phyloP scores from a whole-genome alignment of 1,140 invertebrate species.

The Physella acuta region DNA sequence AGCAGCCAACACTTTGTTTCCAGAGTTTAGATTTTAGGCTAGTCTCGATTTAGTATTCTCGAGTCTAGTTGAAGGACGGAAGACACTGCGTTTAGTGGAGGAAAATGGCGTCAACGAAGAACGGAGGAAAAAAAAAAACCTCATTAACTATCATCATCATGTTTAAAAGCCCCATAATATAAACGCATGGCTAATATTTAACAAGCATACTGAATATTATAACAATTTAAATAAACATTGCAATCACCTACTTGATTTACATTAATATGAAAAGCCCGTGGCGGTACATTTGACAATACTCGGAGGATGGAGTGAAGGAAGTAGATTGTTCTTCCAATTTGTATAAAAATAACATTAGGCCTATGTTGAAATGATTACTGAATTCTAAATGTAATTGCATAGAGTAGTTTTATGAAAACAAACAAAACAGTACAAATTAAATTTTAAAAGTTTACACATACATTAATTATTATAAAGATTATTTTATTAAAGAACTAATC shows the following conservation, averaged over 20 bases:
- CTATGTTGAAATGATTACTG: not conserved
- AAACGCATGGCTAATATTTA: not conserved
- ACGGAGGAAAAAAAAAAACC: not conserved
- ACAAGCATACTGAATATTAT: not conserved
- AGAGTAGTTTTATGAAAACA: too few relatives aligned
- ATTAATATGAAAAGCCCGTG: conserved; percentile 3
- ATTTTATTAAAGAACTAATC: too few relatives aligned
- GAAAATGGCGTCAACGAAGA: conserved; percentile 28
- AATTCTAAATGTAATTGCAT: not conserved
- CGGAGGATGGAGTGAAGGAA: conserved; percentile 24
- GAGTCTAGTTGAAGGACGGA: conserved; percentile 14
- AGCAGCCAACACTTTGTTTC: not conserved
- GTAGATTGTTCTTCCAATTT: conserved; percentile 20
- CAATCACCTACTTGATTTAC: conserved; percentile 13
- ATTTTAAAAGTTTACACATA: too few relatives aligned
- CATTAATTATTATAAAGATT: too few relatives aligned
- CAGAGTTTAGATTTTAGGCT: not conserved
- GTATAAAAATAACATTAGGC: conserved; percentile 17
- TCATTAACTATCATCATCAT: too few relatives aligned
- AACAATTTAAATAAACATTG: not conserved
- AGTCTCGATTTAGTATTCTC: too few relatives aligned
- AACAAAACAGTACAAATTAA: too few relatives aligned
- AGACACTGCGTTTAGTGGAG: conserved; percentile 3
- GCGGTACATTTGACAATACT: conserved; percentile 1
- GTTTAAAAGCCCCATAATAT: too few relatives aligned